Evolutionary conservation across 2,113 vertebrate species (phyloP).

Genomic region (Tor tambroides): DNA sequence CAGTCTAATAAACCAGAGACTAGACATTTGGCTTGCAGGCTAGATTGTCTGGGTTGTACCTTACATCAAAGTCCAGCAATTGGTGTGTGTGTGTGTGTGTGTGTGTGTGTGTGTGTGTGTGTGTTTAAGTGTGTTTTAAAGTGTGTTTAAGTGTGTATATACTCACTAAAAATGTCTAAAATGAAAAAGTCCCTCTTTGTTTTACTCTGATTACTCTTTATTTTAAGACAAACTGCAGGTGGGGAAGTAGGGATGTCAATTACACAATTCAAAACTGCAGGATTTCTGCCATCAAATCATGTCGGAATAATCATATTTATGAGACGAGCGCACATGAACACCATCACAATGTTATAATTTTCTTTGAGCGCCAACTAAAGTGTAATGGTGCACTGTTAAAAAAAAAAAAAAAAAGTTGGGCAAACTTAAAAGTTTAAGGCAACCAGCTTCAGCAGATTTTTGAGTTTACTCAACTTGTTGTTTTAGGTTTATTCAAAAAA

Average conservation of each 20-base stretch:
- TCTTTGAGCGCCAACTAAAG: background rate
- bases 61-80: background rate
- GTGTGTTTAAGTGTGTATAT: background rate
- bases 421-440: too few relatives aligned
- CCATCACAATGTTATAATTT: background rate
- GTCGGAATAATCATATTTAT: background rate
- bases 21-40: background rate
- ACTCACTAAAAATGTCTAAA: background rate
- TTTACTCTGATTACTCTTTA: background rate
- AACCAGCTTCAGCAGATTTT: too few relatives aligned
- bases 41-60: background rate
- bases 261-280: background rate
- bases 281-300: background rate
- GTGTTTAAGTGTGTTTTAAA: conserved; percentile 4
- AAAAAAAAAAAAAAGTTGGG: too few relatives aligned
- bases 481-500: too few relatives aligned
- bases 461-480: too few relatives aligned
- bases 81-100: background rate
- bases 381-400: background rate
- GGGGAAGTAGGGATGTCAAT: too few relatives aligned
- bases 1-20: background rate
- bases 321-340: background rate
- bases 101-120: background rate
- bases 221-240: too few relatives aligned
- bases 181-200: background rate